These are phyloP conservation scores for Geodia barretti DNA, from an alignment of 37 sponge, comb jelly and placozoan genomes.

Conservation along the genomic window DNA sequence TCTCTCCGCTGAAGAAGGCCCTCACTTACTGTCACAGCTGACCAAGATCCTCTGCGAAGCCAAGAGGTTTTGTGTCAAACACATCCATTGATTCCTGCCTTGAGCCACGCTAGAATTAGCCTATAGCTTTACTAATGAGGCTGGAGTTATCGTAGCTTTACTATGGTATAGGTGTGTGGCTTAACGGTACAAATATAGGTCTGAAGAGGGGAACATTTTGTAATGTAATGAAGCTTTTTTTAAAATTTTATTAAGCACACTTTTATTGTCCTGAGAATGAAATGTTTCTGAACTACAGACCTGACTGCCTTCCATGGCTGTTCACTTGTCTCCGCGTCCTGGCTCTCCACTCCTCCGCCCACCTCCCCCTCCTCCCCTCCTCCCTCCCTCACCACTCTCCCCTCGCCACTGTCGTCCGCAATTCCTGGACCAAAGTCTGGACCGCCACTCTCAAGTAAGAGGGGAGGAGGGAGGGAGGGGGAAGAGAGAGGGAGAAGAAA, in stretches of 20 bases:
- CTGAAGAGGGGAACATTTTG: no score
- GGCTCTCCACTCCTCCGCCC: slow-evolving; percentile 16
- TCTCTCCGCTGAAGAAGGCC: slow-evolving; percentile 23
- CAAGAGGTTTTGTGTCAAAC: slow-evolving; percentile 28
- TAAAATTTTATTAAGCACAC: neutral
- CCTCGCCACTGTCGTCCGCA: neutral
- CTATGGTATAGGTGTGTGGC: neutral
- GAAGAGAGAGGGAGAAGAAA: no score
- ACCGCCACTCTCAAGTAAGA: slow-evolving; percentile 23
- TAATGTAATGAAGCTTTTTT: neutral
- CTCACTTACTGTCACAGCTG: slow-evolving; percentile 25
- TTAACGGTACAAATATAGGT: neutral
- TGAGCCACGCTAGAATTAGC: no score
- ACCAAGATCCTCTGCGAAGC: slow-evolving; percentile 13
- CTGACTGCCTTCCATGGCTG: slow-evolving; percentile 16
- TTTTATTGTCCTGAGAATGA: no score
- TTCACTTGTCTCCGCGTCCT: slow-evolving; percentile 12
- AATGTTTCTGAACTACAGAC: no score
- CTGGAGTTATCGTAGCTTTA: neutral
- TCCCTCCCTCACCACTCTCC: neutral
- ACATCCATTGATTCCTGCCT: no score
- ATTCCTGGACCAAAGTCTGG: slow-evolving; percentile 39
- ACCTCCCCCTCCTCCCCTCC: neutral
- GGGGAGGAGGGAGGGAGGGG: neutral
- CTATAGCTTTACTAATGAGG: no score